These are phyloP conservation scores for Hiodon alosoides DNA, from an alignment of 2,113 vertebrate genomes.

Conservation along the genomic window DNA sequence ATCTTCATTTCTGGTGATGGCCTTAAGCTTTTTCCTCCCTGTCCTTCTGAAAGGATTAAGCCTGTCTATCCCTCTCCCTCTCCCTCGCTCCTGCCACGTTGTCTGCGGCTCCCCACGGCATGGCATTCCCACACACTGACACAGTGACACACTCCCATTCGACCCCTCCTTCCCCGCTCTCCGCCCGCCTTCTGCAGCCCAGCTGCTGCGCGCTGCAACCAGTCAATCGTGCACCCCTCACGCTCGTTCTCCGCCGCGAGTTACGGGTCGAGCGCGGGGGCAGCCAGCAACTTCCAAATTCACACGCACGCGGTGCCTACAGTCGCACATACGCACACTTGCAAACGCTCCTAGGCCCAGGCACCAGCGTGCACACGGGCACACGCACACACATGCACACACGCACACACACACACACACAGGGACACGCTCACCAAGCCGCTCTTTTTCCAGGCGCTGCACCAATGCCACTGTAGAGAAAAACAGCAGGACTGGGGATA, in stretches of 20 bases:
- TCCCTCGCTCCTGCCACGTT: conserved; percentile 48
- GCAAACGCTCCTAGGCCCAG: neutral
- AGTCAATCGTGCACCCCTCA: neutral
- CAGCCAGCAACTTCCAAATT: neutral
- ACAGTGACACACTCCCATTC: conserved; percentile 24
- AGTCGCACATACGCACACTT: neutral
- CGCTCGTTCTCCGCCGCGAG: too few species aligned
- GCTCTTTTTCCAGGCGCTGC: conserved; percentile 9
- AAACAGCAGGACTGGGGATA: neutral
- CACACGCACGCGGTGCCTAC: neutral
- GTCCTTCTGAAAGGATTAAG: neutral
- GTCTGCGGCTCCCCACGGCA: conserved; percentile 39
- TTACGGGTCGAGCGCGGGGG: too few species aligned
- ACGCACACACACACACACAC: neutral
- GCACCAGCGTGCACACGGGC: neutral
- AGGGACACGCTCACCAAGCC: neutral
- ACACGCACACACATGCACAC: conserved; percentile 5
- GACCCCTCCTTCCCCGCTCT: neutral
- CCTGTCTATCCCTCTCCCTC: conserved; percentile 15
- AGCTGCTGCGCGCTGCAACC: neutral
- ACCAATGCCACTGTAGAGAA: neutral
- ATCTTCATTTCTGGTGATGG: neutral
- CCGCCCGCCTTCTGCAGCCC: neutral
- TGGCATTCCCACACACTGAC: conserved; percentile 27
- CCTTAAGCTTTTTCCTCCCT: neutral